These are phyloP conservation scores for Asteroscopus sphinx DNA, from an alignment of 2,888 invertebrate genomes.

Conservation along the genomic window DNA sequence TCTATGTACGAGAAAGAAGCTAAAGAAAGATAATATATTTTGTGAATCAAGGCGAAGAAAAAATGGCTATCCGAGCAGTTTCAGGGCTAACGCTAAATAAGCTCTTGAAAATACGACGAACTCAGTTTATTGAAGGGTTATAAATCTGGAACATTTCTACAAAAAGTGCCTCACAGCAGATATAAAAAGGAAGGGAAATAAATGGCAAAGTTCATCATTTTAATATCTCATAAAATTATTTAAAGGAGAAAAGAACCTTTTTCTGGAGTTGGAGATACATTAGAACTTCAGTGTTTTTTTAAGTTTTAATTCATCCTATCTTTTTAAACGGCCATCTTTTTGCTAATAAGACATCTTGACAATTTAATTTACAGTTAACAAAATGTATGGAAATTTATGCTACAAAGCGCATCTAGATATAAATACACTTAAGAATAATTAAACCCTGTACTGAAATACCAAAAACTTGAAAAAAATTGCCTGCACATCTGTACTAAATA, in stretches of 20 bases:
- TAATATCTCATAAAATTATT: conserved; percentile 30
- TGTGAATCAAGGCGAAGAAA: conserved; percentile 41
- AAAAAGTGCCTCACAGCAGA: conserved; percentile 26
- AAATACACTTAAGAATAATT: too few species aligned
- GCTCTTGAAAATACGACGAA: conserved; percentile 50
- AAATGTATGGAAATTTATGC: too few species aligned
- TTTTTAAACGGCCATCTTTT: conserved; percentile 2
- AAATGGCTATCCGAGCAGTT: conserved; percentile 43
- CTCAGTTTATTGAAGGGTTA: conserved; percentile 54
- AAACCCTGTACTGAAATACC: too few species aligned
- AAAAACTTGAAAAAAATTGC: too few species aligned
- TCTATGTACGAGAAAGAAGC: conserved; percentile 26
- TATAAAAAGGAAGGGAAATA: conserved; percentile 33
- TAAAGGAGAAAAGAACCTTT: neutral
- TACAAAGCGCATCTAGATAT: too few species aligned
- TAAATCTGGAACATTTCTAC: conserved; percentile 46
- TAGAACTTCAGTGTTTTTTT: neutral
- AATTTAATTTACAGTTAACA: too few species aligned
- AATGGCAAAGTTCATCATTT: conserved; percentile 32
- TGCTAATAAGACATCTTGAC: neutral
- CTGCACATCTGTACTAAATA: too few species aligned
- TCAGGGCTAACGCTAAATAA: conserved; percentile 47
- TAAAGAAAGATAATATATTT: conserved; percentile 36
- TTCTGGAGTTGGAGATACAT: neutral
- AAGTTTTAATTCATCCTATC: neutral